Percentiles rank a stretch among this genome's conserved stretches.
Evolutionary conservation across 1,140 invertebrate species (phyloP).

Genomic region (Drosophila pectinifera): DNA sequence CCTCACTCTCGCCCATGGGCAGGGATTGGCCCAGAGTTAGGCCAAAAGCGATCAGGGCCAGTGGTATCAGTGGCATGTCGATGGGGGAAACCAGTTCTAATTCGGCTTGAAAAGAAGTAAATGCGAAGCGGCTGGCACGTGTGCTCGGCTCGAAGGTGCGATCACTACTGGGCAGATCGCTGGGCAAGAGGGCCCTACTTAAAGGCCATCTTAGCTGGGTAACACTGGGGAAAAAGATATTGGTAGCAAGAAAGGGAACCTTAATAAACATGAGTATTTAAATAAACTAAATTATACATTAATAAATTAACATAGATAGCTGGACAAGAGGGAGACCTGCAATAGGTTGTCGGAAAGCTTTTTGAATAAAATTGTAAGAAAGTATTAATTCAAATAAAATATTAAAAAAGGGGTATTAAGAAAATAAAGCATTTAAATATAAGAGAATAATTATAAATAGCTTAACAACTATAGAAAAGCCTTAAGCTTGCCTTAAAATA

Average conservation of each 20-base stretch:
- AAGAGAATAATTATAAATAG: not conserved
- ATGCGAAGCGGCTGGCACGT: slow-evolving; percentile 6
- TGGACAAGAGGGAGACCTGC: too few relatives aligned
- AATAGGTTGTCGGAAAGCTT: too few relatives aligned
- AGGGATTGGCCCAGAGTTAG: slow-evolving; percentile 45
- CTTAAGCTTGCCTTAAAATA: not conserved
- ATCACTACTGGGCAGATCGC: slow-evolving; percentile 53
- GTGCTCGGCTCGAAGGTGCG: slow-evolving; percentile 49
- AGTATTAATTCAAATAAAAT: not conserved
- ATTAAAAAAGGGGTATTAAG: too few relatives aligned
- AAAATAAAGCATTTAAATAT: too few relatives aligned
- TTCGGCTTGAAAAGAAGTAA: not conserved
- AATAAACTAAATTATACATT: not conserved
- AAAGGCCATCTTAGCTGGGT: slow-evolving; percentile 37
- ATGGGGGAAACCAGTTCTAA: slow-evolving; percentile 60
- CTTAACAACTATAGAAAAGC: not conserved
- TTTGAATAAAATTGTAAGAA: not conserved
- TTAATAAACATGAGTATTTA: too few relatives aligned
- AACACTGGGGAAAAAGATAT: not conserved
- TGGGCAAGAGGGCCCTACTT: slow-evolving; percentile 54
- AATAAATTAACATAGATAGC: not conserved
- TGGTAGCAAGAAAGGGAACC: too few relatives aligned
- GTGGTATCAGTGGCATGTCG: slow-evolving; percentile 45
- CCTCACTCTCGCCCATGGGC: slow-evolving; percentile 45
- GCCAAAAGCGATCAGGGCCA: slow-evolving; percentile 36